These are phyloP conservation scores for Escarpia spicata DNA, from an alignment of 2,888 invertebrate species.

Conservation along the genomic window DNA sequence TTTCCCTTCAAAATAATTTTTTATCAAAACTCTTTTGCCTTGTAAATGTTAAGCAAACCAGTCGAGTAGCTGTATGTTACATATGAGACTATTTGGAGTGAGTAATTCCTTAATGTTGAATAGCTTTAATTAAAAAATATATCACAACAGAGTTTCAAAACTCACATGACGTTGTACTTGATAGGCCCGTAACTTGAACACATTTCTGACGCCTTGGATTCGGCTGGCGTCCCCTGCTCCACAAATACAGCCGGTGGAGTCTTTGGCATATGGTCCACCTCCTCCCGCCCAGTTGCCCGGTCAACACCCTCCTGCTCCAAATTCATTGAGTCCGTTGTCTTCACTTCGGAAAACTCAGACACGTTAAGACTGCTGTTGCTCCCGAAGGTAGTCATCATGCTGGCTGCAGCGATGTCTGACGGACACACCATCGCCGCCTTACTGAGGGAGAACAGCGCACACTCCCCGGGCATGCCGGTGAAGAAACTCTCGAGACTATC, in stretches of 20 bases:
- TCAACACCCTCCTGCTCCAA: background rate
- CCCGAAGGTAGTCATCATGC: background rate
- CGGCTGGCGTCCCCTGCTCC: background rate
- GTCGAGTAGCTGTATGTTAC: background rate
- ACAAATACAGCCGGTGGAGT: background rate
- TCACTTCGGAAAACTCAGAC: background rate
- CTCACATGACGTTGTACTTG: constrained; percentile 33
- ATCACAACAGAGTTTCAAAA: background rate
- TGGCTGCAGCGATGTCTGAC: background rate
- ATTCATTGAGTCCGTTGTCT: background rate
- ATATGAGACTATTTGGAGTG: background rate
- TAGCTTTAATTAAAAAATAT: background rate
- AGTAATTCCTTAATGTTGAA: no score
- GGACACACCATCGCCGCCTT: background rate
- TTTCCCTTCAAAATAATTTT: background rate
- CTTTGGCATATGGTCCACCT: background rate
- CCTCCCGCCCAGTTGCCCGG: background rate
- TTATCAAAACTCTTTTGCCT: background rate
- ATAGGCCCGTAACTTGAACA: constrained; percentile 32
- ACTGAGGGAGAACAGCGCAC: background rate
- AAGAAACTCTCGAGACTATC: background rate
- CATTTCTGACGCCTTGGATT: constrained; percentile 14
- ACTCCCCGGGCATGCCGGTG: background rate
- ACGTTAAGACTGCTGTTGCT: background rate
- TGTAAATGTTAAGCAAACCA: background rate